phyloP scores from a whole-genome alignment of 1,140 invertebrate genomes.

The Magallana ariakensis region DNA sequence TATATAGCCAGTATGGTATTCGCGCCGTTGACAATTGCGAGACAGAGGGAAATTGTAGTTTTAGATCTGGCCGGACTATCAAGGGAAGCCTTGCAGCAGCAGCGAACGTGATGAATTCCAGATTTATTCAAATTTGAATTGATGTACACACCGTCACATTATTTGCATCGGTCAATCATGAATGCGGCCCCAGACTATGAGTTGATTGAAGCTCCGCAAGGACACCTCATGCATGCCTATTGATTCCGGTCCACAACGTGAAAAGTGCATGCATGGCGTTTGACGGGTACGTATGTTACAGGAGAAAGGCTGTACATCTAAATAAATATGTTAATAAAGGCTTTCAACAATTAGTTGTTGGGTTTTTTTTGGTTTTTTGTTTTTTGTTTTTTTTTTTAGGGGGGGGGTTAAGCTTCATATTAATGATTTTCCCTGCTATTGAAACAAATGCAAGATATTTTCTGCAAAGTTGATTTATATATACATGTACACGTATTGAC shows the following conservation, averaged over 20 bases:
- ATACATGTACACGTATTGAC: too few species aligned
- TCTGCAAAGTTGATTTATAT: too few species aligned
- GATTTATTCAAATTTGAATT: slow-evolving; percentile 39
- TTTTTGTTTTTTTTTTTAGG: too few species aligned
- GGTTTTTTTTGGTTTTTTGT: too few species aligned
- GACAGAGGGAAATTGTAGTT: not conserved
- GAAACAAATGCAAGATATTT: too few species aligned
- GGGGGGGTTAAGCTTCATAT: too few species aligned
- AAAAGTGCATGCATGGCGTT: not conserved
- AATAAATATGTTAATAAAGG: too few species aligned
- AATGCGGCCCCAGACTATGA: not conserved
- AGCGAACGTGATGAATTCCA: slow-evolving; percentile 32
- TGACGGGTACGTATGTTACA: too few species aligned
- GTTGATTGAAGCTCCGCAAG: slow-evolving; percentile 23
- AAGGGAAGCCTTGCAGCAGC: not conserved
- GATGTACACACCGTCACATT: slow-evolving; percentile 18
- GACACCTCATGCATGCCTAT: not conserved
- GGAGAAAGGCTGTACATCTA: too few species aligned
- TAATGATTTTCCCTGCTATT: too few species aligned
- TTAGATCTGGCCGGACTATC: not conserved
- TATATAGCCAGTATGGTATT: too few species aligned
- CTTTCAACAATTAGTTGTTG: too few species aligned
- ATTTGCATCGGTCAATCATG: slow-evolving; percentile 26
- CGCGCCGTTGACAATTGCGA: not conserved
- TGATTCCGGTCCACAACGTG: not conserved